A percentile compares a stretch with the other conserved stretches of the same genome.
Conservation (phyloP, 2,797 vertebrate genomes). For the Argya squamiceps region DNA sequence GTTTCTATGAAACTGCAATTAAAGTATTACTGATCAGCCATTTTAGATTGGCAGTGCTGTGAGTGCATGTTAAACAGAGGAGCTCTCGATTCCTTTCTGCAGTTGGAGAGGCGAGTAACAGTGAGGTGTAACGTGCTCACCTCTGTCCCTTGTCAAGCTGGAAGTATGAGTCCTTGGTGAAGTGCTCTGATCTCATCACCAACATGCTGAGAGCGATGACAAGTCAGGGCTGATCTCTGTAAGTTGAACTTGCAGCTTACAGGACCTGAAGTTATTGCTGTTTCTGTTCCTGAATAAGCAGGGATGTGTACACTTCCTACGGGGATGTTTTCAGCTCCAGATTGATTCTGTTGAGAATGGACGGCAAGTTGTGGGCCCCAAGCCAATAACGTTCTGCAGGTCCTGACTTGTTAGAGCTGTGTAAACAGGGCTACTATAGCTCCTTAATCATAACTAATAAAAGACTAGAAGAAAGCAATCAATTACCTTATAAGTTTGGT, state of each 20-base stretch:
- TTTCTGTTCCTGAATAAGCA: constrained; percentile 42
- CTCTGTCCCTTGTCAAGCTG: constrained; percentile 40
- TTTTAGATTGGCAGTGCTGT: constrained; percentile 77
- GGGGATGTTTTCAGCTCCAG: constrained; percentile 71
- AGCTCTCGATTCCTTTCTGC: background rate
- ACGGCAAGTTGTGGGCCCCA: constrained; percentile 59
- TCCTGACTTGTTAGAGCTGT: constrained; percentile 76
- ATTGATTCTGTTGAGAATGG: constrained; percentile 74
- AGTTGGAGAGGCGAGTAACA: constrained; percentile 2
- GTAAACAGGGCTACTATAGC: constrained; percentile 70
- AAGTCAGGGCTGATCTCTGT: constrained; percentile 62
- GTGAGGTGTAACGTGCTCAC: constrained; percentile 12
- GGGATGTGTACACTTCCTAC: constrained; percentile 55
- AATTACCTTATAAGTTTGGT: constrained; percentile 65
- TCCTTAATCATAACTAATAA: constrained; percentile 74
- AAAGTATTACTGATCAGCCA: constrained; percentile 82
- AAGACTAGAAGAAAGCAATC: constrained; percentile 71
- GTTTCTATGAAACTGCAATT: constrained; percentile 86
- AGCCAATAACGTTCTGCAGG: constrained; percentile 74
- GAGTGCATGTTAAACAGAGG: constrained; percentile 72
- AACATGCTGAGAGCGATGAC: constrained; percentile 57
- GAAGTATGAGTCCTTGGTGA: constrained; percentile 18
- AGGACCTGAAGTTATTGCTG: constrained; percentile 60
- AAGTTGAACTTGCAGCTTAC: constrained; percentile 64
- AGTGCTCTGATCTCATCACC: constrained; percentile 51